Base-by-base conservation (phyloP, 2,888 invertebrate genomes). In the Notocelia uddmanniana region DNA sequence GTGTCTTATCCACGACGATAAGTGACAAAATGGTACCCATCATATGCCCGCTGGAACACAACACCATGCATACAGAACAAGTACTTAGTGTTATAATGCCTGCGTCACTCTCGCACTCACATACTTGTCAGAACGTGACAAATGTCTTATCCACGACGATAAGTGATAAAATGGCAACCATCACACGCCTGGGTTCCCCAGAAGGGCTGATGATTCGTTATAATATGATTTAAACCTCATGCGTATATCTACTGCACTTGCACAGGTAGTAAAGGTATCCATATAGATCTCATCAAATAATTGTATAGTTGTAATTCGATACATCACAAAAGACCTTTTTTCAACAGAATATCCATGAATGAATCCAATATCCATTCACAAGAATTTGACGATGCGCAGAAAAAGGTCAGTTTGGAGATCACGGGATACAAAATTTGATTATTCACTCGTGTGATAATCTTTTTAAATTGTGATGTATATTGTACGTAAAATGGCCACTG, bases 351-450 rank as follows among this genome's bases (percentile, higher is more conserved):
- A 45, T 26, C 45, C 45, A 26, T 45, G 26, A 45, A 60, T 60
- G 60, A 60, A 41, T 41, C 41, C 19, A 60, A 11, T 18, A 57
- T n/a, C 26, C 45, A 60, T 60, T 60, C 60, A 60, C n/a, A 45
- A 26, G 3, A 41, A n/a, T 41, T 59, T 23, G 59, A 59, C 41
- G 13, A 45, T 45, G 45, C 0, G 45, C n/a, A 45, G 45, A 45
- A 45, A 31, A 45, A 45, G n/a, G 45, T 45, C 8, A 18, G 37
- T 19, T 21, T 34, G 34, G 34, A 5, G 26, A 55, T 3, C 26
- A 13, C n/a, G 23, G 3, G 21, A 41, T 15, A 41, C 41, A 41
- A 41, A 5, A 11, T 41, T 15, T 41, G n/a, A 41, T 41, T 41
- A 41, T 41, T 41, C 15, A n/a, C 15, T 41, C 15, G 15, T 13